A percentile compares a stretch with the other conserved stretches of the same genome.
Evolutionary conservation across 2,888 invertebrate species (phyloP).

Genomic region (Drosophila barbarae): DNA sequence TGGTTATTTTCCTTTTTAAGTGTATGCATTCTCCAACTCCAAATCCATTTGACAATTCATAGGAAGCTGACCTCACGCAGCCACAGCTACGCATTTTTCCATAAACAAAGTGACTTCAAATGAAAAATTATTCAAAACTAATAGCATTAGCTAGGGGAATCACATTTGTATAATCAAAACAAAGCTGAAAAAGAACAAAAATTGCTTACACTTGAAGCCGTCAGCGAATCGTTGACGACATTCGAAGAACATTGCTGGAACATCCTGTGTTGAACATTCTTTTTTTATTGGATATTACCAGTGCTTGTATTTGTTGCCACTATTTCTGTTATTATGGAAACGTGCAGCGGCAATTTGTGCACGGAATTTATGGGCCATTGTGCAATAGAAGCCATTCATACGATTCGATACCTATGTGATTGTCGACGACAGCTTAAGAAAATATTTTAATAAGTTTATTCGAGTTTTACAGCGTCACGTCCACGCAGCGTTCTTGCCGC

Average conservation of each 20-base stretch:
- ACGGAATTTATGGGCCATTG: constrained; percentile 57
- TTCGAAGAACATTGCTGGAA: constrained; percentile 48
- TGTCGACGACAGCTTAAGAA: constrained; percentile 26
- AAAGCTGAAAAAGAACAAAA: not conserved
- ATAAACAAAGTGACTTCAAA: constrained; percentile 47
- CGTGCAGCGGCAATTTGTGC: constrained; percentile 64
- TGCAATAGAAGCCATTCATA: constrained; percentile 34
- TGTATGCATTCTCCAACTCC: not conserved
- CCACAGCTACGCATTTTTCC: constrained; percentile 1
- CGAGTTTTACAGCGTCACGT: constrained; percentile 59
- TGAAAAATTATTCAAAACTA: constrained; percentile 42
- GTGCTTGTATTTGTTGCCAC: constrained; percentile 20
- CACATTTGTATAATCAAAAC: constrained; percentile 3
- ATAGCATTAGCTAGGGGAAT: not conserved
- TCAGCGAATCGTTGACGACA: constrained; percentile 6
- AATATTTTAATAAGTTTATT: constrained; percentile 47
- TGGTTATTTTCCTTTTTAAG: not conserved
- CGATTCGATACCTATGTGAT: constrained; percentile 18
- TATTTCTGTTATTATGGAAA: constrained; percentile 54
- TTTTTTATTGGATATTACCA: constrained; percentile 28
- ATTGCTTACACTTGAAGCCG: constrained; percentile 1
- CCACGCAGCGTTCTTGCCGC: constrained; percentile 16
- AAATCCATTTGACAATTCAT: not conserved
- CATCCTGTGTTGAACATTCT: constrained; percentile 50
- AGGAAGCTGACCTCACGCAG: constrained; percentile 7